Evolutionary conservation across 2,888 invertebrate genomes (phyloP).

Genomic region (Epirrita christyi): DNA sequence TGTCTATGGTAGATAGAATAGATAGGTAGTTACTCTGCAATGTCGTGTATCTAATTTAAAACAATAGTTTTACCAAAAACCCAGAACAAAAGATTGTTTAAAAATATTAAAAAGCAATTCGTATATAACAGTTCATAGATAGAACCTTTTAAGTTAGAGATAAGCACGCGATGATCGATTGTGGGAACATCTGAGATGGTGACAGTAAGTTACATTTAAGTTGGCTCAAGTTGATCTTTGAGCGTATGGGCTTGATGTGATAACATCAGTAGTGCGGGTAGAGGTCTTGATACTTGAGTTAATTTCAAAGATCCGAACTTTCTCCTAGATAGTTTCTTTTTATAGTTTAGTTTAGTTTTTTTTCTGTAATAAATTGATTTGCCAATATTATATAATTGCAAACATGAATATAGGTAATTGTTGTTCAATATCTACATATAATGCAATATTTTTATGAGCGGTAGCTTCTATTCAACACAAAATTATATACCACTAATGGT

Average conservation of each 20-base stretch:
- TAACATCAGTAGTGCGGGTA: conserved; percentile 56
- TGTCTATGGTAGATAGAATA: no score
- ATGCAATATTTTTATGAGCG: no score
- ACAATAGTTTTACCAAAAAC: conserved; percentile 14
- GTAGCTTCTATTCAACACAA: no score
- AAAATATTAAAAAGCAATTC: conserved; percentile 55
- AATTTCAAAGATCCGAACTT: neutral
- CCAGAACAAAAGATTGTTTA: conserved; percentile 48
- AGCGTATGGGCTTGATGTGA: conserved; percentile 67
- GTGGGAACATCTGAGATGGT: conserved; percentile 75
- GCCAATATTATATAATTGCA: no score
- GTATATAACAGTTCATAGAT: conserved; percentile 71
- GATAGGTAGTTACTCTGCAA: no score
- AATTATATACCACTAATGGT: no score
- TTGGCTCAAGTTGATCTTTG: conserved; percentile 65
- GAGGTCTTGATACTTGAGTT: conserved; percentile 58
- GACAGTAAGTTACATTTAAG: conserved; percentile 80
- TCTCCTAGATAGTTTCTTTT: no score
- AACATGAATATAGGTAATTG: no score
- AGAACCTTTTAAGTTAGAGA: conserved; percentile 76
- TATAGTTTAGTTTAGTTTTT: no score
- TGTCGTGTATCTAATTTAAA: neutral
- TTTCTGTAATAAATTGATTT: no score
- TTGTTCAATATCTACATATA: no score
- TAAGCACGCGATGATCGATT: conserved; percentile 79